Evolutionary conservation across 53 echinoderm and acorn worm species (phyloP).

Genomic region (Antedon mediterranea): DNA sequence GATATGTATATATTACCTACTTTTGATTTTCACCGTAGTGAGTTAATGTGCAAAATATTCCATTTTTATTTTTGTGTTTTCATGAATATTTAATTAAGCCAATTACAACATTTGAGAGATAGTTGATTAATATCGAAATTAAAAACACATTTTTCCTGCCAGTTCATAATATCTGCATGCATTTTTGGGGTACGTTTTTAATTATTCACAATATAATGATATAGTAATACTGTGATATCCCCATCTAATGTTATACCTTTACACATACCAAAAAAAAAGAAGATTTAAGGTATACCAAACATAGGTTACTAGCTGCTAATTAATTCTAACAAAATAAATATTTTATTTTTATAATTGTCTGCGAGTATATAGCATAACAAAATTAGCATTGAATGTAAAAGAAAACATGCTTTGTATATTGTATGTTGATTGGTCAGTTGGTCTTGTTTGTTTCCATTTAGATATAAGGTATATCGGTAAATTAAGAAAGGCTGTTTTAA

Average conservation of each 20-base stretch:
- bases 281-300: not conserved
- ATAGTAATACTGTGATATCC: not conserved
- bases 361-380: not conserved
- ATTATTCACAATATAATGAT: not conserved
- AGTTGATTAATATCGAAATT: too few species aligned
- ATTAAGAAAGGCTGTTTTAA: too few species aligned
- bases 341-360: conserved; percentile 1
- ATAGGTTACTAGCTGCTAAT: not conserved
- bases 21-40: not conserved
- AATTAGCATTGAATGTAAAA: not conserved
- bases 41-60: not conserved
- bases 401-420: not conserved
- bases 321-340: not conserved
- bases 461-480: not conserved
- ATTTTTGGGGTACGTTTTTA: not conserved
- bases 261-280: not conserved
- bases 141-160: not conserved
- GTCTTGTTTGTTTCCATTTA: not conserved
- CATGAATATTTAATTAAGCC: not conserved
- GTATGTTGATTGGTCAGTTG: not conserved
- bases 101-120: too few species aligned
- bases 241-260: not conserved
- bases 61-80: not conserved
- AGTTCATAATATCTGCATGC: not conserved
- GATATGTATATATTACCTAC: not conserved